Evolutionary conservation across 2,797 vertebrate species (phyloP), one percentile per base, ranked within the genome.

Genomic region (Xerus rutilus): DNA sequence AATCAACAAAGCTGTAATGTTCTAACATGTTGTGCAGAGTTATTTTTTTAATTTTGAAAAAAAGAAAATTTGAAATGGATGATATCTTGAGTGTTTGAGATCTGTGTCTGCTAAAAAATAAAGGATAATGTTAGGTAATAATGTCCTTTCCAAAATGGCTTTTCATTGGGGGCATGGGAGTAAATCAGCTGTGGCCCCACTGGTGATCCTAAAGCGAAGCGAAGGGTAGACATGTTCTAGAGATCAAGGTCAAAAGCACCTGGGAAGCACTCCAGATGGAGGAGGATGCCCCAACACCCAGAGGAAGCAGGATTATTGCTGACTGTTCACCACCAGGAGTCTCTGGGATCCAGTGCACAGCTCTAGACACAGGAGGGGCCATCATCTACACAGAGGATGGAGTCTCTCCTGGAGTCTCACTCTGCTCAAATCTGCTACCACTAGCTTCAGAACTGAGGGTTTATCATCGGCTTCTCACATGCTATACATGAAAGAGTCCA

Each of bases 41-140:
- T 49, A 62, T 84, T 25, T 43, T 82, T 94, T 93, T 87, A 79
- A 10, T 65, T 57, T 82, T 93, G 14, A 65, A 79, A 93, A 70
- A 91, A 9, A 95, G 28, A 64, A 89, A 47, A 18, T 92, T 72
- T 45, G 59, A 70, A 85, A 95, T n/a, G 9, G 28, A 49, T 81
- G 23, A 74, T 1, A 20, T 12, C 4, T 95, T 59, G 18, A 70
- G 70, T 15, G 65, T 59, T 93, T 73, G 47, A 74, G 72, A 85
- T 74, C 20, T 82, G 9, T 14, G 82, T 59, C 30, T 89, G 49
- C 30, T 91, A 13, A 39, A 39, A 39, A 39, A 54, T 25, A 65
- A 93, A 86, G 13, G 6, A 45, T 47, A 72, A 93, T 91, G 32
- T 89, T 89, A 39, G 30, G 32, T 23, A 39, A 65, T 67, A 85